Base-by-base conservation (phyloP, 2,888 invertebrate species). In the Luperina nickerlii region DNA sequence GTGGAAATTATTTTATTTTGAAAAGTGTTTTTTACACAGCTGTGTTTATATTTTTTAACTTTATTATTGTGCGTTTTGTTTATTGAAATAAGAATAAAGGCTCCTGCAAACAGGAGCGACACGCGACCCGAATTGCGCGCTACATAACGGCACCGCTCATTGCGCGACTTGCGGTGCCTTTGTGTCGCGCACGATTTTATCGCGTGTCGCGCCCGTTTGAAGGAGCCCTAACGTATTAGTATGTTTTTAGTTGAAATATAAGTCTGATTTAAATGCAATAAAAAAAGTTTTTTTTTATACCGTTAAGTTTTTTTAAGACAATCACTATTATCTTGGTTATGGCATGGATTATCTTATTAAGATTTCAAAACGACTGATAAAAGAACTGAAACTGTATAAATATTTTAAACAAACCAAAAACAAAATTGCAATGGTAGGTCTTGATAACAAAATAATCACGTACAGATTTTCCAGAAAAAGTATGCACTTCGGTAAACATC, bases 261-360 rank as follows among this genome's bases (percentile, higher is more conserved):
- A 20, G 54, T 54, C 8, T 20, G 54, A 54, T 20, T 20, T 18
- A 51, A 54, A 54, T 54, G 24, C 9, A 24, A 57, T 24, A 24
- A 3, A 9, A 24, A 3, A 24, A 20, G 2, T 54, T 24, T 51
- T 54, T 51, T 54, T 24, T 54, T 9, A 62, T 27, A 6, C n/a
- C 5, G 18, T 45, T 60, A 32, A 45, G 42, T n/a, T 20, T 38
- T 48, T 78, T 38, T 24, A 11, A 63, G 11, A 62, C 38, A 9
- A 60, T 60, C 18, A 32, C 11, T 32, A 20, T 3, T 60, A 38
- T 65, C n/a, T 9, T 24, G 20, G 8, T 24, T 38, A 69, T 60
- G 78, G 42, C 57, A 70, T 70, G 57, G 69, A 70, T 83, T 83
- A 66, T 45, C 83, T 45, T 45, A 42, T 7, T 24, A 54, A 27